phyloP scores from a whole-genome alignment of 2,888 invertebrate species.

The Sipha maydis region DNA sequence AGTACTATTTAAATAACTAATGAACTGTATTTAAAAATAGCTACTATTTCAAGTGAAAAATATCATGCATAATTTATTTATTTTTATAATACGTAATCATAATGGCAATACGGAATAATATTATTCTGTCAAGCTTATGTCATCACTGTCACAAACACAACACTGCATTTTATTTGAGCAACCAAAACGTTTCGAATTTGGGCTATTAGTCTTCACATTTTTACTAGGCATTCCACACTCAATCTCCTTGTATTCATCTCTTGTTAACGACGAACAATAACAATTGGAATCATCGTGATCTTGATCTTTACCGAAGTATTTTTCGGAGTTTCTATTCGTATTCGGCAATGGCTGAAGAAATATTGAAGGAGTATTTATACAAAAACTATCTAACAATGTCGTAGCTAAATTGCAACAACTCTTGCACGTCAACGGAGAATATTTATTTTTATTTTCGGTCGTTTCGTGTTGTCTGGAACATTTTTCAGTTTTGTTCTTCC shows the following conservation, averaged over 20 bases:
- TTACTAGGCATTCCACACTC: not conserved
- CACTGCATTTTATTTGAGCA: not conserved
- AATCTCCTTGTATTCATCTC: not conserved
- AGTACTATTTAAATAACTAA: too few species aligned
- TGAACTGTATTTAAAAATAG: too few species aligned
- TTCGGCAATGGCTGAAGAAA: not conserved
- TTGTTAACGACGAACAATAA: not conserved
- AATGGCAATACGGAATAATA: not conserved
- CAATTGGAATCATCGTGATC: constrained; percentile 26
- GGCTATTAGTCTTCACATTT: not conserved
- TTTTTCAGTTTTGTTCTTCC: not conserved
- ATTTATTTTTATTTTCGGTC: not conserved
- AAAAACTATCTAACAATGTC: not conserved
- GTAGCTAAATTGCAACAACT: not conserved
- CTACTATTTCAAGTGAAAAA: too few species aligned
- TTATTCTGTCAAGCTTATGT: not conserved
- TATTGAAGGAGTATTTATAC: not conserved
- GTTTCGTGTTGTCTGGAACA: not conserved
- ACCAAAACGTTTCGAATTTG: not conserved
- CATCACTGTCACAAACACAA: not conserved
- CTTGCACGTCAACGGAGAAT: not conserved
- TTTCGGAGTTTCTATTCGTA: not conserved
- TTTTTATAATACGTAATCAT: too few species aligned
- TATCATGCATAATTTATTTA: too few species aligned
- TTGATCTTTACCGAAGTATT: not conserved